Evolutionary conservation across 2,113 vertebrate genomes (phyloP).

Genomic region (Typhlomys cinereus): DNA sequence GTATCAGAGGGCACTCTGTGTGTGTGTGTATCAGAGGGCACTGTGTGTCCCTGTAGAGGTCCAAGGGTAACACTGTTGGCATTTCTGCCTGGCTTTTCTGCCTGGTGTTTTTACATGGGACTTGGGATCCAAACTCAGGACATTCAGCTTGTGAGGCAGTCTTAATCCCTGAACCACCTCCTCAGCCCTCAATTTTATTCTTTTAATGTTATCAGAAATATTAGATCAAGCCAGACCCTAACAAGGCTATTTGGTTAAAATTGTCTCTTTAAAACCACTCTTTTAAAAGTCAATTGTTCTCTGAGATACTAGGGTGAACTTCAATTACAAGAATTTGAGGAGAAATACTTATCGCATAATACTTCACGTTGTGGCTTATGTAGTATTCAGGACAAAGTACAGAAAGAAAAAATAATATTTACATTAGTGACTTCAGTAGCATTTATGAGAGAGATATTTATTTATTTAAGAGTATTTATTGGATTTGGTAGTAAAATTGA

Average conservation of each 20-base stretch:
- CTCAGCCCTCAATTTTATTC: too few species aligned
- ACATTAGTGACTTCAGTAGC: not conserved
- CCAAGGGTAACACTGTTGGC: too few species aligned
- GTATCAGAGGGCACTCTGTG: too few species aligned
- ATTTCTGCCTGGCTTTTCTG: too few species aligned
- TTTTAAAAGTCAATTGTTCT: slow-evolving; percentile 28
- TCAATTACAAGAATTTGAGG: not conserved
- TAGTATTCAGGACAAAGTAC: not conserved
- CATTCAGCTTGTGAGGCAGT: too few species aligned
- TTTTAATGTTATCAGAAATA: not conserved
- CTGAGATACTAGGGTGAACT: not conserved
- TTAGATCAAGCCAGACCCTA: not conserved
- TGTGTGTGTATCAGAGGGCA: too few species aligned
- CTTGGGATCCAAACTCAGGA: too few species aligned
- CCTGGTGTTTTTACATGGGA: too few species aligned
- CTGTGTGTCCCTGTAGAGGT: too few species aligned
- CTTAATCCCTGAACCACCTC: too few species aligned
- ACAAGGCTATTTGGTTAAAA: slow-evolving; percentile 8
- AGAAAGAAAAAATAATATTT: slow-evolving; percentile 30
- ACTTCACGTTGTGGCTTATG: not conserved
- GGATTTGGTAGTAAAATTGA: slow-evolving; percentile 11
- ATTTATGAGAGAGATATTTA: not conserved
- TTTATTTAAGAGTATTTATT: too few species aligned
- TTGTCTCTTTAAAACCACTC: not conserved
- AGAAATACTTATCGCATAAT: slow-evolving; percentile 10